Conservation (phyloP, 1,140 invertebrate genomes). For the Drosophila nigromelanica region DNA sequence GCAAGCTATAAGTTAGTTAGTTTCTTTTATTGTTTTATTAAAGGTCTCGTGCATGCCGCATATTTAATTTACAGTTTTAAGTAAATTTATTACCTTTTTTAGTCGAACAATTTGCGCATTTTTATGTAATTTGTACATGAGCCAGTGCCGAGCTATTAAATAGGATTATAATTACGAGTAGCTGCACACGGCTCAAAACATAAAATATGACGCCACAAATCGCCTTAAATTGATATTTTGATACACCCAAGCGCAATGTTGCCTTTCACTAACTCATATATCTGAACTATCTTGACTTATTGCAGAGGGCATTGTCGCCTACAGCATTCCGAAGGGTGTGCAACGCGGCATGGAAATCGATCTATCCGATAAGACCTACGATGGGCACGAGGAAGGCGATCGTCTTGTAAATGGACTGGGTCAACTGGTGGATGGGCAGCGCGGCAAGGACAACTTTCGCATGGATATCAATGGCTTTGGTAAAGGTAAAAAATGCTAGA, state of each 20-base stretch:
- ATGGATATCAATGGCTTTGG: slow-evolving; percentile 88
- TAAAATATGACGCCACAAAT: slow-evolving; percentile 35
- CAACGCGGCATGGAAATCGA: slow-evolving; percentile 92
- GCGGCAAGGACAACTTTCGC: slow-evolving; percentile 92
- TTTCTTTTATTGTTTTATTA: slow-evolving; percentile 61
- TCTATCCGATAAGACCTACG: slow-evolving; percentile 96
- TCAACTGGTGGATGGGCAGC: slow-evolving; percentile 94
- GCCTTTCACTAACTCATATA: slow-evolving; percentile 35
- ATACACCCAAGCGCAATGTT: slow-evolving; percentile 11
- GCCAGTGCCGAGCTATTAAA: slow-evolving; percentile 30
- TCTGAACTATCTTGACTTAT: slow-evolving; percentile 15
- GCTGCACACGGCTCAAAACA: slow-evolving; percentile 2
- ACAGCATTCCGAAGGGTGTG: slow-evolving; percentile 93
- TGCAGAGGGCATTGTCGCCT: slow-evolving; percentile 92
- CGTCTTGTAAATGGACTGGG: slow-evolving; percentile 92
- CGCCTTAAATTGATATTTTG: slow-evolving; percentile 22
- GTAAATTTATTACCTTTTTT: slow-evolving; percentile 30
- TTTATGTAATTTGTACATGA: slow-evolving; percentile 29
- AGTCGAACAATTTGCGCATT: slow-evolving; percentile 24
- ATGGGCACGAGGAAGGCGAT: slow-evolving; percentile 91
- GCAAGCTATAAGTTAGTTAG: slow-evolving; percentile 40
- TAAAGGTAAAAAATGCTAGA: slow-evolving; percentile 86
- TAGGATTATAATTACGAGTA: slow-evolving; percentile 40
- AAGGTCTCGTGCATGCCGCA: slow-evolving; percentile 33
- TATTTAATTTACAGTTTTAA: slow-evolving; percentile 44